phyloP scores from a whole-genome alignment of 2,888 invertebrate genomes.

The Lacanobia wlatinum region DNA sequence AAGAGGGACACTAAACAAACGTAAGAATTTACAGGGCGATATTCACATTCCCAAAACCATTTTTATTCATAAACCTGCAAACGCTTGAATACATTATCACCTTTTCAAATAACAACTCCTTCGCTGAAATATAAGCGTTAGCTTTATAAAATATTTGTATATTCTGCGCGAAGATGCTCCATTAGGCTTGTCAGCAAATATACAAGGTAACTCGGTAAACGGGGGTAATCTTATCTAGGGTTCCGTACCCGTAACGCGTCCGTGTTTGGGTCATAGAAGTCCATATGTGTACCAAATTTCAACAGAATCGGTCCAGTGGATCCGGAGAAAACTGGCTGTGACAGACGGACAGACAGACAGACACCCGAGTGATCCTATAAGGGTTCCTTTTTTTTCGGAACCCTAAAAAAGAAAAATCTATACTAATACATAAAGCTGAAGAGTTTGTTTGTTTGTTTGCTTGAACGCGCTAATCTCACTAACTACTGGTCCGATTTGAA shows the following conservation, averaged over 20 bases:
- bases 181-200: constrained; percentile 29
- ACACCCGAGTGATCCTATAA: no score
- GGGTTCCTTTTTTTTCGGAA: no score
- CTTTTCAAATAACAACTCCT: not conserved
- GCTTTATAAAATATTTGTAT: constrained; percentile 28
- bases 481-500: no score
- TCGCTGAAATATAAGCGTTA: constrained; percentile 1
- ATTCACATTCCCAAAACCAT: not conserved
- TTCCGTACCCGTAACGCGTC: not conserved
- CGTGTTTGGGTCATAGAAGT: no score
- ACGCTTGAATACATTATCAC: constrained; percentile 4
- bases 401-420: no score
- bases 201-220: not conserved
- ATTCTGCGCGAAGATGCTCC: constrained; percentile 4
- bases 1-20: not conserved
- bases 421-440: no score
- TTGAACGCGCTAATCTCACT: no score
- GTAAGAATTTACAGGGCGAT: not conserved
- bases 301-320: no score
- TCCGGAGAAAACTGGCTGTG: no score
- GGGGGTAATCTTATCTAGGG: constrained; percentile 9
- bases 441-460: no score
- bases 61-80: not conserved
- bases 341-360: no score
- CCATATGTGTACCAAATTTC: no score